These are phyloP conservation scores for Nysson spinosus DNA, from an alignment of 2,888 invertebrate species.

Conservation along the genomic window DNA sequence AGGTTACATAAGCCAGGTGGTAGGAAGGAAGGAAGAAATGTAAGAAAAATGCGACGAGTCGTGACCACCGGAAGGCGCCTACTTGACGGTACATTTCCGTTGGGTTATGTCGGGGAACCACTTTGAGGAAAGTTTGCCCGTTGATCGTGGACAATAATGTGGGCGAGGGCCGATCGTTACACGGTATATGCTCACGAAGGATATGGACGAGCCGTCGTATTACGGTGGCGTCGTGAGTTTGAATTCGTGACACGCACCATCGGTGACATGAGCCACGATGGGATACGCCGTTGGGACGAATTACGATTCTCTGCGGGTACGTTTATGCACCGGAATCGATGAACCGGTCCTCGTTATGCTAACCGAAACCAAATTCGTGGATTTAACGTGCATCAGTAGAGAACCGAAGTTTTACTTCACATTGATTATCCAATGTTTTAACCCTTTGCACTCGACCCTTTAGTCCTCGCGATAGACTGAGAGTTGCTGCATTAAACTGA, in stretches of 20 bases:
- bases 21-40: conserved; percentile 56
- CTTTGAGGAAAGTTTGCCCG: conserved; percentile 56
- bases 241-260: conserved; percentile 48
- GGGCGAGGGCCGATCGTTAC: conserved; percentile 71
- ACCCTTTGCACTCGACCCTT: too few relatives aligned
- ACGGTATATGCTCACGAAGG: conserved; percentile 67
- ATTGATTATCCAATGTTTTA: too few relatives aligned
- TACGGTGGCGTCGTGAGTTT: conserved; percentile 15
- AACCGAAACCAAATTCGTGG: too few relatives aligned
- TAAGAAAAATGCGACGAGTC: conserved; percentile 65
- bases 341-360: conserved; percentile 15
- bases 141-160: conserved; percentile 65
- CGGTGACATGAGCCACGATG: conserved; percentile 44
- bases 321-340: conserved; percentile 36
- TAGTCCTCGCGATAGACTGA: too few relatives aligned
- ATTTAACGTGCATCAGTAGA: neutral
- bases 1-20: conserved; percentile 51
- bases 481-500: too few relatives aligned
- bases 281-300: conserved; percentile 30
- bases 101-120: conserved; percentile 45
- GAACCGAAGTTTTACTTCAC: too few relatives aligned
- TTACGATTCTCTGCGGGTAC: conserved; percentile 40
- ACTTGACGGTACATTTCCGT: conserved; percentile 67
- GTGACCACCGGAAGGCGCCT: conserved; percentile 69
- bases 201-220: conserved; percentile 39